These are phyloP conservation scores for Cranoglanis bouderius DNA, from an alignment of 2,113 vertebrate species.

Conservation along the genomic window DNA sequence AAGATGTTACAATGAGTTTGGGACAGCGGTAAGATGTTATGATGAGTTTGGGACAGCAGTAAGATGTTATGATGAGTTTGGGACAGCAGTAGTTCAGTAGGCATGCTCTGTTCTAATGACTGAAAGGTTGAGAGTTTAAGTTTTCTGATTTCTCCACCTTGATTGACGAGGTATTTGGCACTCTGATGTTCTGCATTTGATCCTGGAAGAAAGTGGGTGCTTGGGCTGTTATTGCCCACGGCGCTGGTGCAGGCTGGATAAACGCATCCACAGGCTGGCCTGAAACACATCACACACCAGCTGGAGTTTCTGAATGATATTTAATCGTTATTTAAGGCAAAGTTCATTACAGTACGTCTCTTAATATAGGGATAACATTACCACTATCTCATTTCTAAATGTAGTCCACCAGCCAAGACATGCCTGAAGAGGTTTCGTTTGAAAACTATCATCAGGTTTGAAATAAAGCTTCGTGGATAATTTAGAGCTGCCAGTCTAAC, in stretches of 20 bases:
- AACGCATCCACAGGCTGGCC: constrained; percentile 73
- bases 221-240: constrained; percentile 71
- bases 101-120: background rate
- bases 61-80: background rate
- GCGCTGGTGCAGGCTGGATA: constrained; percentile 66
- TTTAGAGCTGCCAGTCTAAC: no score
- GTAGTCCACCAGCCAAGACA: background rate
- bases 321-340: background rate
- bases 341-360: background rate
- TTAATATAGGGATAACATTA: background rate
- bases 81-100: background rate
- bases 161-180: constrained; percentile 77
- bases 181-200: constrained; percentile 61
- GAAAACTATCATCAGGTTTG: no score
- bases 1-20: no score
- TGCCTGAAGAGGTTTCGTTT: background rate
- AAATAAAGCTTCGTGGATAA: no score
- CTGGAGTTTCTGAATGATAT: background rate
- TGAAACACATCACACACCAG: constrained; percentile 51
- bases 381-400: background rate
- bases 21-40: background rate
- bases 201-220: constrained; percentile 69
- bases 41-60: background rate
- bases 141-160: constrained; percentile 65
- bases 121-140: background rate